These are phyloP conservation scores for Disparrhopalites patrizii DNA, from an alignment of 2,888 invertebrate species.

Conservation along the genomic window DNA sequence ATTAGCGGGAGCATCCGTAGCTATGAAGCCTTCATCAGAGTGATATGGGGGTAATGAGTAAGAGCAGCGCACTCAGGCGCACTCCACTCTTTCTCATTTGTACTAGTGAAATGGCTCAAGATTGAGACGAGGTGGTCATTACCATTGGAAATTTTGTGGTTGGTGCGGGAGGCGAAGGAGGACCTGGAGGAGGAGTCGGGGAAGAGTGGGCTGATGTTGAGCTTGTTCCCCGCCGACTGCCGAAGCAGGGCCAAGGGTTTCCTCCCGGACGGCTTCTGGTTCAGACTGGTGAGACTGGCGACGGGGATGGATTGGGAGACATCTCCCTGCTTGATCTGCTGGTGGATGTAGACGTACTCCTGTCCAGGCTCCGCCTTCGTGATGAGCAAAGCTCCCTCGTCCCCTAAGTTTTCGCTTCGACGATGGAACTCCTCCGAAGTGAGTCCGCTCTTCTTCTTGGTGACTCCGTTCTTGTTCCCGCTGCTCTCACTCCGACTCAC, in stretches of 20 bases:
- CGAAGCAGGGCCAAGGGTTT: conserved; percentile 43
- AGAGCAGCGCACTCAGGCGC: conserved; percentile 21
- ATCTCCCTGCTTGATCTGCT: conserved; percentile 7
- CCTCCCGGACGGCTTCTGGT: conserved; percentile 38
- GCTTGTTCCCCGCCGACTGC: conserved; percentile 43
- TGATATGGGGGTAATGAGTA: no score
- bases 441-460: conserved; percentile 26
- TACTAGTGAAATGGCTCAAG: conserved; percentile 17
- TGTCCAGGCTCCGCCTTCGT: conserved; percentile 41
- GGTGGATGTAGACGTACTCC: conserved; percentile 42
- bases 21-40: no score
- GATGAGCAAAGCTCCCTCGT: conserved; percentile 28
- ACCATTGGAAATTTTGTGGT: not conserved
- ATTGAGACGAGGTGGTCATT: conserved; percentile 7
- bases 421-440: conserved; percentile 2
- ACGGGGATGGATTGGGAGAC: not conserved
- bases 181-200: conserved; percentile 5
- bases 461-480: no score
- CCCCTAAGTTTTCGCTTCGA: not conserved
- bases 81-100: conserved; percentile 9
- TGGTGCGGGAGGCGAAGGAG: not conserved
- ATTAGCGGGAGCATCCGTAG: no score
- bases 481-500: conserved; percentile 18
- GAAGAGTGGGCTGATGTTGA: conserved; percentile 47
- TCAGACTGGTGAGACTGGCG: conserved; percentile 40